These are phyloP conservation scores for Dendrolimus punctatus DNA, from an alignment of 1,140 invertebrate genomes.

Conservation along the genomic window DNA sequence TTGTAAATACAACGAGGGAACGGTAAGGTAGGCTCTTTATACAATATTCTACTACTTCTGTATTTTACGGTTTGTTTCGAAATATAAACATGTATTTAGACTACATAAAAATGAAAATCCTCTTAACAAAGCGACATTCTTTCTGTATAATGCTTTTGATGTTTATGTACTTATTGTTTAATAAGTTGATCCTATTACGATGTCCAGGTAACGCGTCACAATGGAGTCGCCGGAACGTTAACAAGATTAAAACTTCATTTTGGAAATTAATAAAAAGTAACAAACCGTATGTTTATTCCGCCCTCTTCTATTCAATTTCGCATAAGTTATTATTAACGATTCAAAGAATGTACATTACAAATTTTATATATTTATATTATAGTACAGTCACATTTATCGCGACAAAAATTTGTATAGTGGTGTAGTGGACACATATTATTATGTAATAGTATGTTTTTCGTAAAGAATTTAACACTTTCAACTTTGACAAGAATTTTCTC, in stretches of 20 bases:
- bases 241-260: slow-evolving; percentile 71
- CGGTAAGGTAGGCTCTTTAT: no score
- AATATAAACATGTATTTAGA: slow-evolving; percentile 5
- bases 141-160: slow-evolving; percentile 64
- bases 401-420: no score
- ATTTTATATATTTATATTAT: no score
- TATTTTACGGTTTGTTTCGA: background rate
- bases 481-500: no score
- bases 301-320: slow-evolving; percentile 11
- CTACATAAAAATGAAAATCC: slow-evolving; percentile 42
- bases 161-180: slow-evolving; percentile 67
- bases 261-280: slow-evolving; percentile 68
- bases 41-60: no score
- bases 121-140: slow-evolving; percentile 58
- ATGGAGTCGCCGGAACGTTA: slow-evolving; percentile 54
- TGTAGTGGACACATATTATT: no score
- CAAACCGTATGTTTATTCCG: slow-evolving; percentile 35
- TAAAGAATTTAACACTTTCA: no score
- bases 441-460: no score
- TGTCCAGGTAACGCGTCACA: slow-evolving; percentile 64
- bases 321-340: slow-evolving; percentile 23
- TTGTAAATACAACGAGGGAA: no score
- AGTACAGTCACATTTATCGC: no score
- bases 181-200: slow-evolving; percentile 71
- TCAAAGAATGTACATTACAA: slow-evolving; percentile 5